Evolutionary conservation across 1,140 invertebrate species (phyloP).

Genomic region (Camponotus vicinus): DNA sequence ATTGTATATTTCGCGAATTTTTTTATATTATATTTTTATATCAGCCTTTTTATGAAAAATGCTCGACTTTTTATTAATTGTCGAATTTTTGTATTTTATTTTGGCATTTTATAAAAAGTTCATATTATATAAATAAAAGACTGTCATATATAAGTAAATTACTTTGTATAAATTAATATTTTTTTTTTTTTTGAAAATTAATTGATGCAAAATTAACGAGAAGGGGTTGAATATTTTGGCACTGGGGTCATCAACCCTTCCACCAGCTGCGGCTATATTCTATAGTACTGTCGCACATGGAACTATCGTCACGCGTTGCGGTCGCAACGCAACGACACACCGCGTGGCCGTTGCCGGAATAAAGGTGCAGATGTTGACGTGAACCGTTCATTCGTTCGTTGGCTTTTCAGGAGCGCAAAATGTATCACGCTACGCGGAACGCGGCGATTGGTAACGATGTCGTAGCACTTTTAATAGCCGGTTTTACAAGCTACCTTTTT

Average conservation of each 20-base stretch:
- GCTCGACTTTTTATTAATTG: too few species aligned
- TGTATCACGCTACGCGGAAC: constrained; percentile 3
- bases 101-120: too few species aligned
- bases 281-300: neutral
- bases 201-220: neutral
- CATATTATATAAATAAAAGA: neutral
- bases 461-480: constrained; percentile 56
- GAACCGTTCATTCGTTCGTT: constrained; percentile 8
- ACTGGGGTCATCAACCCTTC: constrained; percentile 11
- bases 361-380: constrained; percentile 39
- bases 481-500: constrained; percentile 55
- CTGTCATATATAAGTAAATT: neutral
- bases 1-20: too few species aligned
- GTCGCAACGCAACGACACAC: constrained; percentile 12
- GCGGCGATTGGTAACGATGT: constrained; percentile 51
- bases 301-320: constrained; percentile 36
- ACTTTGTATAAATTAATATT: neutral
- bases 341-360: constrained; percentile 4
- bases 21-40: too few species aligned
- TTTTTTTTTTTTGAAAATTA: neutral
- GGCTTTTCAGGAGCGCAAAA: constrained; percentile 35
- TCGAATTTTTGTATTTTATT: too few species aligned
- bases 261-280: constrained; percentile 15
- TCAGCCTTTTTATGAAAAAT: too few species aligned
- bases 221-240: neutral